Conservation (phyloP, 37 sponge, comb jelly and placozoan genomes). For the Spongilla lacustris region DNA sequence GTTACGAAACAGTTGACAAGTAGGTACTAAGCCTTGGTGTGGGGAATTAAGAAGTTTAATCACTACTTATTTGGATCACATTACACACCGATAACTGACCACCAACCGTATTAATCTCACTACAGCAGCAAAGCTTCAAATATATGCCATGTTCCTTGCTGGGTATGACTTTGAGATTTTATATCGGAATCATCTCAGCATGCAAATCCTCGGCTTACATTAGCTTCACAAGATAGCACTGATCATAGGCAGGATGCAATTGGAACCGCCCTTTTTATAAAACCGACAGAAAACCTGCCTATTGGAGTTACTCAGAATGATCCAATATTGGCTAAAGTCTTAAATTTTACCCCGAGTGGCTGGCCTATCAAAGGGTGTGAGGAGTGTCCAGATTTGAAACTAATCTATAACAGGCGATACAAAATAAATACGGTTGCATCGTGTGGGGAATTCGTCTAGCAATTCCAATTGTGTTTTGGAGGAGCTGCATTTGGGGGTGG, state of each 20-base stretch:
- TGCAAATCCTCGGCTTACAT: background rate
- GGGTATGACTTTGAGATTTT: background rate
- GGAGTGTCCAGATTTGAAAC: slow-evolving; percentile 11
- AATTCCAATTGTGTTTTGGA: background rate
- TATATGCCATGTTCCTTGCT: too few species aligned
- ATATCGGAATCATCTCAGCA: background rate
- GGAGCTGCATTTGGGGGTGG: slow-evolving; percentile 22
- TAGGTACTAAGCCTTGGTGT: slow-evolving; percentile 46
- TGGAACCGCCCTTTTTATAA: background rate
- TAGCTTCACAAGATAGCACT: background rate
- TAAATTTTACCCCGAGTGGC: slow-evolving; percentile 2
- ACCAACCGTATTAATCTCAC: slow-evolving; percentile 41
- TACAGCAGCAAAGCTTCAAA: slow-evolving; percentile 34
- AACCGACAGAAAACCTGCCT: background rate
- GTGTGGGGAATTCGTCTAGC: slow-evolving; percentile 55
- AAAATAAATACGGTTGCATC: slow-evolving; percentile 27
- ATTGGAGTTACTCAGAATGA: slow-evolving; percentile 22
- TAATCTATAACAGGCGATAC: background rate
- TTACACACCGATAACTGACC: slow-evolving; percentile 58
- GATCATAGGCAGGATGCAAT: background rate
- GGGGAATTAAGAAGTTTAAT: slow-evolving; percentile 54
- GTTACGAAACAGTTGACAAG: slow-evolving; percentile 42
- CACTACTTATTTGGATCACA: slow-evolving; percentile 63
- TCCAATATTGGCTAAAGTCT: slow-evolving; percentile 44
- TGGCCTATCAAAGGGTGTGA: background rate